Evolutionary conservation across 2,113 vertebrate species (phyloP).

Genomic region (Natator depressus): DNA sequence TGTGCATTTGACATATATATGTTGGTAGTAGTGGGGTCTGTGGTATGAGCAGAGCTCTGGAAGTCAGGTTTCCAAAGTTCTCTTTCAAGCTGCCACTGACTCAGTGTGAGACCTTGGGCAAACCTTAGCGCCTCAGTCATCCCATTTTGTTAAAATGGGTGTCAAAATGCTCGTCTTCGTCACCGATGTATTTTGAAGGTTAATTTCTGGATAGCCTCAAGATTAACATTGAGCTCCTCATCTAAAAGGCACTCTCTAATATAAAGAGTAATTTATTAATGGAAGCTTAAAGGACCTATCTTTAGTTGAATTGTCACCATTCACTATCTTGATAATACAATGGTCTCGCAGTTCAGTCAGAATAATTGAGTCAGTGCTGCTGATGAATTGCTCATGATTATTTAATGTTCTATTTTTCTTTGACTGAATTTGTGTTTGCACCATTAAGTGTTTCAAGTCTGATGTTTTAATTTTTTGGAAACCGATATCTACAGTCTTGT

Average conservation of each 20-base stretch:
- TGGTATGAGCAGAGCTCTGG: not conserved
- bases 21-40: not conserved
- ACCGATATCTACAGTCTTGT: not conserved
- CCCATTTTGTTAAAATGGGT: not conserved
- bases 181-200: not conserved
- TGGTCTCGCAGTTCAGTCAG: not conserved
- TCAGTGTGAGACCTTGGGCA: not conserved
- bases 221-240: not conserved
- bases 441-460: not conserved
- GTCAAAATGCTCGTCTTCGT: not conserved
- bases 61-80: not conserved
- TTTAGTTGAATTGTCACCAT: not conserved
- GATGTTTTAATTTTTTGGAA: not conserved
- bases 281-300: not conserved
- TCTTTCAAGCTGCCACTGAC: accelerated
- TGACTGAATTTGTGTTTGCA: not conserved
- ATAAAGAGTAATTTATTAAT: not conserved
- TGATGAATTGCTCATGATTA: not conserved
- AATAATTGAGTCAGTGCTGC: not conserved
- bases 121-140: not conserved
- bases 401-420: not conserved
- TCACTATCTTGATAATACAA: not conserved
- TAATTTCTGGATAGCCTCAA: not conserved
- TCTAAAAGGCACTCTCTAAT: accelerated
- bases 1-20: not conserved